phyloP scores from a whole-genome alignment of 2,888 invertebrate species.

The Drosophila parthenogenetica region DNA sequence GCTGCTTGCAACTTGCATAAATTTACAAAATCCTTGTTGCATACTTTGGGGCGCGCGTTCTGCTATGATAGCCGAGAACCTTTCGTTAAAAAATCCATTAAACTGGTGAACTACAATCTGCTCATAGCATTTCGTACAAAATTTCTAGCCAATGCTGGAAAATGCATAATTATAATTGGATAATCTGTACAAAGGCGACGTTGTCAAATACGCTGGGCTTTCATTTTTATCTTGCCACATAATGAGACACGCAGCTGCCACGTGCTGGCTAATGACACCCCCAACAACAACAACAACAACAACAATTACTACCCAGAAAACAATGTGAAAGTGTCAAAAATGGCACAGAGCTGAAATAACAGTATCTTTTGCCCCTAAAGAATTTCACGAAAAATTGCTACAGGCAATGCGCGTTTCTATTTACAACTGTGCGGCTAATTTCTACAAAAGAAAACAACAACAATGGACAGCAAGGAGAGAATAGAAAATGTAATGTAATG shows the following conservation, averaged over 20 bases:
- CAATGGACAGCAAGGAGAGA: slow-evolving; percentile 20
- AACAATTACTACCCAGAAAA: slow-evolving; percentile 35
- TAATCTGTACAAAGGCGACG: slow-evolving; percentile 42
- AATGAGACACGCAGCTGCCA: slow-evolving; percentile 60
- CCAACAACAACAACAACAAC: slow-evolving; percentile 30
- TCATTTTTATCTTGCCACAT: slow-evolving; percentile 53
- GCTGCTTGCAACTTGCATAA: slow-evolving; percentile 50
- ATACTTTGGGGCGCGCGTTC: slow-evolving; percentile 16
- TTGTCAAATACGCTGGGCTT: slow-evolving; percentile 28
- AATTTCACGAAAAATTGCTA: slow-evolving; percentile 43
- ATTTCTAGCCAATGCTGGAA: slow-evolving; percentile 19
- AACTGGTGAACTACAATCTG: neutral
- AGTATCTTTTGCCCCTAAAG: slow-evolving; percentile 20
- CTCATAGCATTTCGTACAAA: slow-evolving; percentile 9
- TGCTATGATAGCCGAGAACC: neutral
- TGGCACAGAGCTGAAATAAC: slow-evolving; percentile 52
- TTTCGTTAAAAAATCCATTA: slow-evolving; percentile 2
- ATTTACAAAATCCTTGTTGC: slow-evolving; percentile 41
- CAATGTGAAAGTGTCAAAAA: slow-evolving; percentile 69
- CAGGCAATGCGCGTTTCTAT: slow-evolving; percentile 62
- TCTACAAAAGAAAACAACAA: slow-evolving; percentile 40
- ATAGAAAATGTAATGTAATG: slow-evolving; percentile 42
- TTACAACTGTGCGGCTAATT: slow-evolving; percentile 67
- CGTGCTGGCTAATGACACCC: slow-evolving; percentile 55
- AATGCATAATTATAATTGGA: slow-evolving; percentile 63